Conservation (phyloP, 2,797 vertebrate species). For the Syndactyla subalaris region DNA sequence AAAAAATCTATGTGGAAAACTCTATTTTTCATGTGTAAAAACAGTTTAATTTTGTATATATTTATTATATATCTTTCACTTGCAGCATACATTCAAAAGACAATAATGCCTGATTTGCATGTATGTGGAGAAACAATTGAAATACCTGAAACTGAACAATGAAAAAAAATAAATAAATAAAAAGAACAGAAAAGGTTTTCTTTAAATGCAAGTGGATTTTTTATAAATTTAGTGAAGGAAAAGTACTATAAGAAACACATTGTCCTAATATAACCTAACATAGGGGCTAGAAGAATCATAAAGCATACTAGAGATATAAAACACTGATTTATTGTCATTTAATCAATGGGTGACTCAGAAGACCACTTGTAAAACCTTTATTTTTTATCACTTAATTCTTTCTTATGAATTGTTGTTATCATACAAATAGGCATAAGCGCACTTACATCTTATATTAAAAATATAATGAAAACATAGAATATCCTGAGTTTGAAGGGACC, state of each 20-base stretch:
- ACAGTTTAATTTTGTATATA: not conserved
- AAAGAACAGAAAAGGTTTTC: not conserved
- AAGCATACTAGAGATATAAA: not conserved
- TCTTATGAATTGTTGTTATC: not conserved
- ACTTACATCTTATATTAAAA: not conserved
- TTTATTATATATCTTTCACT: not conserved
- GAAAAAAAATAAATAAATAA: not conserved
- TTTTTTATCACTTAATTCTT: not conserved
- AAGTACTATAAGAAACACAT: not conserved
- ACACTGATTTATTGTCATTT: not conserved
- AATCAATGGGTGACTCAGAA: not conserved
- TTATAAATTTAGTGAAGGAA: not conserved
- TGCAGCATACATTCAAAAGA: not conserved
- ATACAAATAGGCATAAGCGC: not conserved
- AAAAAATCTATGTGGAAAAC: not conserved
- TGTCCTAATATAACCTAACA: not conserved
- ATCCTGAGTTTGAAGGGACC: not conserved
- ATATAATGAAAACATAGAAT: not conserved
- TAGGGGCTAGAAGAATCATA: not conserved
- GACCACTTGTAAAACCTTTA: not conserved
- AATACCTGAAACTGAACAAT: not conserved
- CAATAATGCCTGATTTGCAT: not conserved
- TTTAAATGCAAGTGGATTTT: not conserved
- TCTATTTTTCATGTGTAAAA: not conserved
- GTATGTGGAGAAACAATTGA: not conserved